Base-by-base conservation (phyloP, 2,888 invertebrate genomes). In the Euclidia mi region DNA sequence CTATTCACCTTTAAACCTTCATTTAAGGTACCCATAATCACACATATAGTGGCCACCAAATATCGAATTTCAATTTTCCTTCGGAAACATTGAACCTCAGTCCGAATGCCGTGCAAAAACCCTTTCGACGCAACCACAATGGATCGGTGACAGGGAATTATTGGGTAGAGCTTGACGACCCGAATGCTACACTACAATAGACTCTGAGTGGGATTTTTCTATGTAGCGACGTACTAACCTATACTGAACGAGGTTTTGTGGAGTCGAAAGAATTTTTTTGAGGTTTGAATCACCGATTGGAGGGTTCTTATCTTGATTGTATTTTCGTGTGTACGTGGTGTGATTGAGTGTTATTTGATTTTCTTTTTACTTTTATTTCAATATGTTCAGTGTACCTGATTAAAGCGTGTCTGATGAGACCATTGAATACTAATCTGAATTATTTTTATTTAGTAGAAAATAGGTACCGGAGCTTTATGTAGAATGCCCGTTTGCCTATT, bases 41-140 rank as follows among this genome's bases (percentile, higher is more conserved):
- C 11, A 34, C 25, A 48, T 41, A n/a, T 34, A 32, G 55, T 56
- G 56, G 47, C 43, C 49, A 12, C 45, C 51, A 73, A 60, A 67
- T 74, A 79, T 79, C 65, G 69, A 75, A 72, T 72, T 78, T 78
- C 71, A 73, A 79, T 76, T 78, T 75, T 72, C 66, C 51, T n/a
- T 28, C 47, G 53, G 51, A 51, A 71, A 61, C 48, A 44, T 44
- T 38, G 44, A 40, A 63, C 64, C 65, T 63, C 57, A 65, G 51
- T 44, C 42, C 29, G 29, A 49, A 56, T 61, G 32, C 42, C 49
- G 53, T 50, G 62, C 66, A 66, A 66, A 75, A 73, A 76, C 62
- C 76, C 74, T 64, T 68, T 68, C 37, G 61, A 62, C 37, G 31
- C 47, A 52, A 18, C 47, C 58, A 79, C 78, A 78, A 78, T 76